These are phyloP conservation scores for Microtus richardsoni DNA, from an alignment of 2,113 vertebrate genomes.

Conservation along the genomic window DNA sequence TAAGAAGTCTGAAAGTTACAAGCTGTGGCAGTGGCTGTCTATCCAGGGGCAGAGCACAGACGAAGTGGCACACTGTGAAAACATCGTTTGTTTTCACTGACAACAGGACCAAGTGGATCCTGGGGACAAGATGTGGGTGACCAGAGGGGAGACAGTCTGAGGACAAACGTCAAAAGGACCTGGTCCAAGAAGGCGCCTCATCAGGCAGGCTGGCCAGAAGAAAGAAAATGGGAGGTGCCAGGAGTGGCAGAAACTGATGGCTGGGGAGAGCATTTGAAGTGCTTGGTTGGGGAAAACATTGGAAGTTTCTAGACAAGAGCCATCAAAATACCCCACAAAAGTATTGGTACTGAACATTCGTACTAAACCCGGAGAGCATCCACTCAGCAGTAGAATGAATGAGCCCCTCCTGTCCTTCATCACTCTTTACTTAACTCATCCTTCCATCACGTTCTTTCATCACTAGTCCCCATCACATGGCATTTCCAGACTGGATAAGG, in stretches of 20 bases:
- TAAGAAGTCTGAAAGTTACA: conserved; percentile 35
- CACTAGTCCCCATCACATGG: fast-evolving
- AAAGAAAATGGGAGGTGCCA: neutral
- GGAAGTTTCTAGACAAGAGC: neutral
- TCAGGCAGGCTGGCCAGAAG: neutral
- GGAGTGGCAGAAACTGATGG: neutral
- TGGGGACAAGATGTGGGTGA: neutral
- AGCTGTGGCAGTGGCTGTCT: neutral
- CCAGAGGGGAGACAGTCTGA: neutral
- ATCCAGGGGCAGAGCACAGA: conserved; percentile 30
- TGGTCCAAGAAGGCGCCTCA: neutral
- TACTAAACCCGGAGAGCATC: neutral
- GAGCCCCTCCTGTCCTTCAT: no score
- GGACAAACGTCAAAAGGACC: neutral
- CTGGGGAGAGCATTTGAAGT: neutral
- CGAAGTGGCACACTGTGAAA: conserved; percentile 1
- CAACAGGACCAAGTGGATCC: neutral
- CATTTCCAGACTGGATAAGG: neutral
- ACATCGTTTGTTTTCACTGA: conserved; percentile 48
- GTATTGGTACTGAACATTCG: neutral
- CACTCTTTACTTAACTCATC: neutral
- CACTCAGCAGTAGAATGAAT: neutral
- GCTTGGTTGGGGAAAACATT: neutral
- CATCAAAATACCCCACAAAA: neutral
- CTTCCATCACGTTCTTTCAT: neutral